Conservation (phyloP, 2,113 vertebrate species). For the Malaclemys terrapin region DNA sequence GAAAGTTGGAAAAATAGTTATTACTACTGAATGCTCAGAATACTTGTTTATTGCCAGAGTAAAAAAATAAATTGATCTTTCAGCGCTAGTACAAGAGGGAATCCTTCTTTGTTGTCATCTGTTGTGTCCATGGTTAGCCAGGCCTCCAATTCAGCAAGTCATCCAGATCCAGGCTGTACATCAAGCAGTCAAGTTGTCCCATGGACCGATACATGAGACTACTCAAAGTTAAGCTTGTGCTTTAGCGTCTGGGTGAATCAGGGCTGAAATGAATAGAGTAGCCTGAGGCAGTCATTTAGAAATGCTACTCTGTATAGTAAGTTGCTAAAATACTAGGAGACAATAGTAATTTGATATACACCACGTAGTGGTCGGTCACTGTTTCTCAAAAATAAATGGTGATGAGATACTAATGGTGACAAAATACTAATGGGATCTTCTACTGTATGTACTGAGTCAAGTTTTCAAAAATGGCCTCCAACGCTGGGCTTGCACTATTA, state of each 20-base stretch:
- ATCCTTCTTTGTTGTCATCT: neutral
- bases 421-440: neutral
- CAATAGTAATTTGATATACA: neutral
- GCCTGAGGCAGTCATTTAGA: neutral
- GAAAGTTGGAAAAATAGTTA: constrained; percentile 21
- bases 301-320: neutral
- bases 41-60: neutral
- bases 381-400: neutral
- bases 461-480: neutral
- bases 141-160: neutral
- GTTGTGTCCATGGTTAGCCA: neutral
- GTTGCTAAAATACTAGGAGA: neutral
- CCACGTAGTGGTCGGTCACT: neutral
- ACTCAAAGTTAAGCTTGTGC: neutral
- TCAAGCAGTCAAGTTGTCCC: neutral
- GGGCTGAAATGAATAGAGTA: neutral
- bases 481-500: neutral
- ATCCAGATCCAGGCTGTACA: rapidly evolving
- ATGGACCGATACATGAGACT: neutral
- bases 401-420: neutral
- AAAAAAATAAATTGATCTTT: neutral
- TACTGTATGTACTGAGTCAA: neutral
- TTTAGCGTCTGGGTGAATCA: neutral
- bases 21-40: neutral
- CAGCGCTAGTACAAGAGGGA: neutral